Base-by-base conservation (phyloP, 2,113 vertebrate genomes). In the Misgurnus anguillicaudatus region DNA sequence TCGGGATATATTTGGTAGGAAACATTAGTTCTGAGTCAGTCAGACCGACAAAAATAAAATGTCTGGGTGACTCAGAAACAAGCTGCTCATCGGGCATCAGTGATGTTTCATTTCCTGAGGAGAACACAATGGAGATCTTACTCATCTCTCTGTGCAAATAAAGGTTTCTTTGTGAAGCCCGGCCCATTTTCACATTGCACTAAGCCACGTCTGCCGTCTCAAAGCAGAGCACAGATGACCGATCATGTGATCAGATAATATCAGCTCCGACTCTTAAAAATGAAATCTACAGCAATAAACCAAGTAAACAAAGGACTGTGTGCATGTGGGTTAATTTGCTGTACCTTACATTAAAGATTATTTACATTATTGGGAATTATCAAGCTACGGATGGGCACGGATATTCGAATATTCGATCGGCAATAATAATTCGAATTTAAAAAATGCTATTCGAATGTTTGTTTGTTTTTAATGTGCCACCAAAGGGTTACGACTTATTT, bases 81-180 rank as follows among this genome's bases (percentile, higher is more conserved):
- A 75, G 70, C 41, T 55, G 63, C 55, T 77, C 65, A 77, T 80
- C 14, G 39, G 24, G 57, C 51, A 77, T 84, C 88, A 89, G 86
- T 82, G 62, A 90, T 90, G 91, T 88, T 86, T 87, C 83, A 89
- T 70, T 89, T 90, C 88, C 88, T 85, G 87, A 85, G 83, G 84
- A 19, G 82, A 89, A 86, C 86, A 92, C 90, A 91, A 91, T 90
- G 87, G 82, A 82, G 83, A 83, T 88, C 88, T 92, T 92, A 90
- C 90, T 86, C 88, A 87, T 87, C 48, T 47, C 60, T 65, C 71
- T 39, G 36, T 16, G n/a, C 79, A 39, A 65, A 79, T 17, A 51
- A 31, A 69, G 58, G 31, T 75, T 63, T 62, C 39, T 45, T 80
- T 83, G 58, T 73, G 38, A 51, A 51, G 39, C 71, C 17, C 51